A percentile compares a stretch with the other conserved stretches of the same genome.
These are phyloP conservation scores for Thunnus albacares DNA, from an alignment of 2,797 vertebrate species.

Conservation along the genomic window DNA sequence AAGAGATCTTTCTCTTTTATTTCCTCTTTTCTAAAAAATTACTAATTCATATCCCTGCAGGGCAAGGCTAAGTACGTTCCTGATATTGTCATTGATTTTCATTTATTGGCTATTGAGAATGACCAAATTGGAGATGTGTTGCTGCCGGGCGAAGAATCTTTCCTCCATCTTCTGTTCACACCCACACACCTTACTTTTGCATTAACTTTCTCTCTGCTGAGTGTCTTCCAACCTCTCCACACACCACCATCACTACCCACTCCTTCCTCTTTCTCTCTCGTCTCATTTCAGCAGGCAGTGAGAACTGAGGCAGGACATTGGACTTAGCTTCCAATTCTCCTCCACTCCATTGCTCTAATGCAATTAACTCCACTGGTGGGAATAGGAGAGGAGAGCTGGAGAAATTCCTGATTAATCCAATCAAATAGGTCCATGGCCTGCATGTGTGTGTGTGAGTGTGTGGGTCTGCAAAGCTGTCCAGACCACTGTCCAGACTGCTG, in stretches of 20 bases:
- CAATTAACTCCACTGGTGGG: constrained; percentile 83
- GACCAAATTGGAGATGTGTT: neutral
- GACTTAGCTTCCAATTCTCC: constrained; percentile 70
- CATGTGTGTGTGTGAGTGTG: constrained; percentile 6
- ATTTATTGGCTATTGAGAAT: neutral
- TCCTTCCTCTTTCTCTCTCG: constrained; percentile 18
- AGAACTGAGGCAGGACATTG: constrained; percentile 68
- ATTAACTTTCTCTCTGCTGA: neutral
- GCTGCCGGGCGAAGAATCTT: constrained; percentile 2
- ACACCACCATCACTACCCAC: constrained; percentile 15
- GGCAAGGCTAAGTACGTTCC: neutral
- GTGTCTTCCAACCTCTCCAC: neutral
- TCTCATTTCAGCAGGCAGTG: constrained; percentile 61
- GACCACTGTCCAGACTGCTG: constrained; percentile 34
- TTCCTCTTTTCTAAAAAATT: neutral
- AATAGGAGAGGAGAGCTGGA: constrained; percentile 67
- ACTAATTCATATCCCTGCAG: neutral
- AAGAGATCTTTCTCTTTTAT: too few species aligned
- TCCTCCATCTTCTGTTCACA: constrained; percentile 19
- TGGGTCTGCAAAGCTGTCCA: constrained; percentile 18
- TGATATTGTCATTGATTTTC: neutral
- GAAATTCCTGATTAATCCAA: constrained; percentile 80
- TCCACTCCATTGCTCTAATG: constrained; percentile 79
- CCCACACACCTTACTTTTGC: constrained; percentile 30
- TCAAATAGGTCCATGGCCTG: constrained; percentile 61